Conservation (phyloP, 2,888 invertebrate genomes). For the Stictocephala bisonia region DNA sequence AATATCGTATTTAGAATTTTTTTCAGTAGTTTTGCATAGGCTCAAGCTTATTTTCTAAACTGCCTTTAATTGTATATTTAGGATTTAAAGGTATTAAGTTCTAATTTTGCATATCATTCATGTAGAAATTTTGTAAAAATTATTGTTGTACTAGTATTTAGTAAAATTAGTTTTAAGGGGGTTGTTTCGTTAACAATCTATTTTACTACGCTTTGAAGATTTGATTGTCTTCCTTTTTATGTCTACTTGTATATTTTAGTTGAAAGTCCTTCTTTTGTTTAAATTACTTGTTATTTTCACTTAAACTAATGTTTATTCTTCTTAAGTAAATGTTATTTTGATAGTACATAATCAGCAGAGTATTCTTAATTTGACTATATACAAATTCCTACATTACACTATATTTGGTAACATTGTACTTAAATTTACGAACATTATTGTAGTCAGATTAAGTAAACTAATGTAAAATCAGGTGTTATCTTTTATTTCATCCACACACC, state of each 20-base stretch:
- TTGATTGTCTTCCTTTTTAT: too few species aligned
- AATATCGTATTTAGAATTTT: neutral
- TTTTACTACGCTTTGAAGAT: too few species aligned
- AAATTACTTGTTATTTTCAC: too few species aligned
- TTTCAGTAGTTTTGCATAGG: too few species aligned
- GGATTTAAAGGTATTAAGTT: neutral
- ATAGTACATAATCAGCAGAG: too few species aligned
- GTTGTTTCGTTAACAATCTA: too few species aligned
- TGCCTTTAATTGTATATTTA: too few species aligned
- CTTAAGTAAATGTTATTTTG: too few species aligned
- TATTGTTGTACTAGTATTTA: conserved; percentile 20
- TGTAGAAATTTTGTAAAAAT: neutral
- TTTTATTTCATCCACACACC: neutral
- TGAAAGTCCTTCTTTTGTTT: neutral
- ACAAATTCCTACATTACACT: neutral
- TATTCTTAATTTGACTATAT: too few species aligned
- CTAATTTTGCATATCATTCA: neutral
- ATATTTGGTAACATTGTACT: conserved; percentile 10
- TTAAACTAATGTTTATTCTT: too few species aligned
- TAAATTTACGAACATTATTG: conserved; percentile 12
- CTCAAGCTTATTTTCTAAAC: too few species aligned
- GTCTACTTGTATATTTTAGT: too few species aligned
- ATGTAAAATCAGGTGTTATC: conserved; percentile 13
- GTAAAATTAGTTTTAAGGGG: neutral
- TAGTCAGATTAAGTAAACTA: conserved; percentile 27